Evolutionary conservation across 2,113 vertebrate genomes (phyloP).

Genomic region (Grallaria varia): DNA sequence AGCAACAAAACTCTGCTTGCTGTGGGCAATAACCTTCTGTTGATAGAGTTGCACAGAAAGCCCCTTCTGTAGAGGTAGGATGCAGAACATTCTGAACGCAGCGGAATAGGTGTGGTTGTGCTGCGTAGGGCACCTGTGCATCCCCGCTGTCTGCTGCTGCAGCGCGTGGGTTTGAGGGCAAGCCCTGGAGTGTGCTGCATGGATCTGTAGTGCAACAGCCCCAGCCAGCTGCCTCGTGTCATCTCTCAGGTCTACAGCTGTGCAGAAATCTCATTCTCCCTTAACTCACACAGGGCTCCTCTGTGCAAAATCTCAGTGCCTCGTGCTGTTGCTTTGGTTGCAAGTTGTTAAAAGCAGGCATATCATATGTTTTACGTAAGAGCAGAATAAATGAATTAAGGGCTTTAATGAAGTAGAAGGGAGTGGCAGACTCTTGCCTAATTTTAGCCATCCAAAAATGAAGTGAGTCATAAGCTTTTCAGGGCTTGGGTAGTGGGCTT

Average conservation of each 20-base stretch:
- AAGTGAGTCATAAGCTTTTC: not conserved
- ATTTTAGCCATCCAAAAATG: not conserved
- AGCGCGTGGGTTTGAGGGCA: not conserved
- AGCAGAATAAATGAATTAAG: not conserved
- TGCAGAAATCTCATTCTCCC: not conserved
- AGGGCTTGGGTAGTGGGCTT: not conserved
- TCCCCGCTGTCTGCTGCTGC: not conserved
- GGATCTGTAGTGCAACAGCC: not conserved
- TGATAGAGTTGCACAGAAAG: not conserved
- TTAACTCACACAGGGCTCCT: not conserved
- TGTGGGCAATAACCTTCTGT: not conserved
- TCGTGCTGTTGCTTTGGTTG: not conserved
- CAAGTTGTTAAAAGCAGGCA: not conserved
- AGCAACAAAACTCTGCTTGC: not conserved
- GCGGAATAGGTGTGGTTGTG: not conserved
- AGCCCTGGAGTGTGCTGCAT: fast-evolving
- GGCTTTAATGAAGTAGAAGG: not conserved
- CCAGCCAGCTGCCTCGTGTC: not conserved
- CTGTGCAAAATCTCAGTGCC: not conserved
- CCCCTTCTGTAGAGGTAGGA: not conserved
- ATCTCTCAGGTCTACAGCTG: fast-evolving
- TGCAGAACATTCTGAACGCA: not conserved
- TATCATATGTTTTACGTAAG: fast-evolving
- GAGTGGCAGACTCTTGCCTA: not conserved
- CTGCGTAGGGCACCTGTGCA: not conserved